Percentiles rank a stretch among this genome's conserved stretches.
These are phyloP conservation scores for Ennomos fuscantarius DNA, from an alignment of 2,888 invertebrate genomes.

Conservation along the genomic window DNA sequence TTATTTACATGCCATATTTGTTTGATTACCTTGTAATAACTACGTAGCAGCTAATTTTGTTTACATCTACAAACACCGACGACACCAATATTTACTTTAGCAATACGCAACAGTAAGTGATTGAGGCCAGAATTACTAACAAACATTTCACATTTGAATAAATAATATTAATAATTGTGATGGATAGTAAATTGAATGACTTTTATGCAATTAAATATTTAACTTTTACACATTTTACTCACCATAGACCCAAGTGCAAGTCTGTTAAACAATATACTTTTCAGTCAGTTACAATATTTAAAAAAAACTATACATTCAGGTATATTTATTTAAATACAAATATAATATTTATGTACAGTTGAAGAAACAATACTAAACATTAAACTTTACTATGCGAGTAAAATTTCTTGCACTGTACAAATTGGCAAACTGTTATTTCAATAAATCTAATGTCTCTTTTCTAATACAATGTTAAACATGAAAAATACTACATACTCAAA, in stretches of 20 bases:
- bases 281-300: slow-evolving; percentile 22
- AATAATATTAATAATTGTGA: background rate
- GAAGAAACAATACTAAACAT: background rate
- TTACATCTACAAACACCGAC: too few species aligned
- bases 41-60: too few species aligned
- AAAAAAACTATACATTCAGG: slow-evolving; percentile 10
- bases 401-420: slow-evolving; percentile 7
- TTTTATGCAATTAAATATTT: slow-evolving; percentile 2
- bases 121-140: background rate
- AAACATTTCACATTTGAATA: background rate
- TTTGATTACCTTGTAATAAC: too few species aligned
- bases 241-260: slow-evolving; percentile 6
- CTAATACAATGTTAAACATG: slow-evolving; percentile 18
- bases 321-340: slow-evolving; percentile 11
- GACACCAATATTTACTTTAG: too few species aligned
- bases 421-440: slow-evolving; percentile 13
- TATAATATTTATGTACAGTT: slow-evolving; percentile 4
- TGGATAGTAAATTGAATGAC: background rate
- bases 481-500: slow-evolving; percentile 15
- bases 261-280: slow-evolving; percentile 18
- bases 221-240: slow-evolving; percentile 3
- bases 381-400: background rate
- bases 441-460: slow-evolving; percentile 27
- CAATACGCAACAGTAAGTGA: too few species aligned
- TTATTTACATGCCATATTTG: too few species aligned